Evolutionary conservation across 2,888 invertebrate species (phyloP), one percentile per base, ranked within the genome.

Genomic region (Deilephila porcellus): DNA sequence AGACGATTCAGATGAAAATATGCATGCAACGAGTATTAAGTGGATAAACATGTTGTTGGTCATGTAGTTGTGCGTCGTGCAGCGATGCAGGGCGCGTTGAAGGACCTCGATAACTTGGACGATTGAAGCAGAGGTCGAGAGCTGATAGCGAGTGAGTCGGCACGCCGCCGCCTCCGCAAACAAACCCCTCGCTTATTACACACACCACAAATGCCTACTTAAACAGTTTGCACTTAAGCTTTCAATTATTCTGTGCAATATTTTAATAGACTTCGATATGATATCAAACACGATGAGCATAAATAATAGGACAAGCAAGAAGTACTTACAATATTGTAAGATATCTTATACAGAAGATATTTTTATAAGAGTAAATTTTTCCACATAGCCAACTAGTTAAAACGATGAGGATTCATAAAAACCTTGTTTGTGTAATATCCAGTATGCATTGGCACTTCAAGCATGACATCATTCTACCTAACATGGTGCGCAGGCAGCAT

Each of bases 31-130:
- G 11, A 45, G 45, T 45, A 45, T 11, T 14, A 14, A 45, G 45
- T 45, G 11, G 45, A 14, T 45, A 11, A 45, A 45, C 14, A 45
- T 45, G 14, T 45, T 45, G 14, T 45, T 19, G 5, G n/a, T 56
- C 17, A 56, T n/a, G 17, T n/a, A n/a, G 17, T 56, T n/a, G n/a
- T 19, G 53, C 19, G 53, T 19, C 19, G 53, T 5, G 19, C 6
- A 56, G 56, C n/a, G 56, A 56, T 19, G n/a, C n/a, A n/a, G 56
- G 56, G 20, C 45, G 45, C 67, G 25, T 29, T 25, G 67, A 67
- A 63, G 63, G 67, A 25, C 45, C 52, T 67, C 67, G 67, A 67
- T 67, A 67, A 17, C 37, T 37, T 52, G 52, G 25, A 67, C 45
- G 45, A 25, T 25, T 52, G 52, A 45, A 37, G 37, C 63, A 25